Percentiles rank a stretch among this genome's conserved stretches.
phyloP scores from a whole-genome alignment of 2,797 vertebrate genomes.

The Hippocampus kuda region DNA sequence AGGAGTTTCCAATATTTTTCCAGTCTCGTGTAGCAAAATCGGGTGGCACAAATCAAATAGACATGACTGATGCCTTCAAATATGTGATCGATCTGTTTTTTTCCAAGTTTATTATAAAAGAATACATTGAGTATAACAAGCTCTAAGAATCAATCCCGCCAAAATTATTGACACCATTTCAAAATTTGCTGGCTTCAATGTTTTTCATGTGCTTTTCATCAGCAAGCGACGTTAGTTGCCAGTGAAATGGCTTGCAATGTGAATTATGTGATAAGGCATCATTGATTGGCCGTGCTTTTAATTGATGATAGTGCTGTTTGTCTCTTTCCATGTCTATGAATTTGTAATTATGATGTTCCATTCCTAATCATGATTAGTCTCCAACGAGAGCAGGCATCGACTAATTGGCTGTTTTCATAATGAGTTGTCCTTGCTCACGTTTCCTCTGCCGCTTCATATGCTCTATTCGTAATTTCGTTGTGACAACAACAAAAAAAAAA shows the following conservation, averaged over 20 bases:
- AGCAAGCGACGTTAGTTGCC: conserved; percentile 29
- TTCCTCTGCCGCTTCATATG: conserved; percentile 14
- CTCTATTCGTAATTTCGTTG: conserved; percentile 13
- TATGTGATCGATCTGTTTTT: neutral
- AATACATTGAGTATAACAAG: conserved; percentile 13
- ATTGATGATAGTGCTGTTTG: conserved; percentile 59
- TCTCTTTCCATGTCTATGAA: conserved; percentile 48
- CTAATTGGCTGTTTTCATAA: conserved; percentile 40
- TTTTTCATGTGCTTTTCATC: conserved; percentile 31
- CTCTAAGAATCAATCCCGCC: conserved; percentile 33
- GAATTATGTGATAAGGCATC: conserved; percentile 55
- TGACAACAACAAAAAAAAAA: conserved; percentile 17
- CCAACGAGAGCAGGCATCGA: conserved; percentile 54
- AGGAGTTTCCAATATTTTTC: neutral
- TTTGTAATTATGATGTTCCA: conserved; percentile 48
- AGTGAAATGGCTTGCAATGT: conserved; percentile 21
- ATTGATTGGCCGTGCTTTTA: conserved; percentile 43
- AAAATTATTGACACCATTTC: conserved; percentile 30
- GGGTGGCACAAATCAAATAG: neutral
- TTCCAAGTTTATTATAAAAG: neutral
- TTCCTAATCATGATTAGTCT: conserved; percentile 55
- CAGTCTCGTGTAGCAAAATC: neutral
- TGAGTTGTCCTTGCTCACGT: conserved; percentile 18
- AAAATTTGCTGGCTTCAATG: conserved; percentile 20
- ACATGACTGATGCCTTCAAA: neutral